phyloP scores from a whole-genome alignment of 2,888 invertebrate genomes.

The Tetheella fluctuosa region DNA sequence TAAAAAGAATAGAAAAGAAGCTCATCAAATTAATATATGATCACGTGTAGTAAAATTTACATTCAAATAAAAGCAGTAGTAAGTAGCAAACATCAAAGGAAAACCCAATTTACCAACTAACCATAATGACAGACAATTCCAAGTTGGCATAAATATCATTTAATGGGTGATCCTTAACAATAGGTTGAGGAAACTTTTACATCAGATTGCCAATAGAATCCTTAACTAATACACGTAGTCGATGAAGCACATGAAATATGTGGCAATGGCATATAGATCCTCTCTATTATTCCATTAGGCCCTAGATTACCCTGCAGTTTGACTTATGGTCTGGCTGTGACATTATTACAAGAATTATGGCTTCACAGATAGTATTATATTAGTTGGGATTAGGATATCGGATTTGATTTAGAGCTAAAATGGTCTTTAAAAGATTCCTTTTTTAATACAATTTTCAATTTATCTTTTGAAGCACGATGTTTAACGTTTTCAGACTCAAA shows the following conservation, averaged over 20 bases:
- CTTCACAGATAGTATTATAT: constrained; percentile 1
- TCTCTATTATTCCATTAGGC: constrained; percentile 54
- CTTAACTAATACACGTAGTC: not conserved
- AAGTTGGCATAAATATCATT: not conserved
- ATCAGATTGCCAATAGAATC: not conserved
- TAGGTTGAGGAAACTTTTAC: not conserved
- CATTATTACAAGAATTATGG: constrained; percentile 8
- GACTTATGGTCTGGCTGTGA: constrained; percentile 38
- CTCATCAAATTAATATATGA: too few relatives aligned
- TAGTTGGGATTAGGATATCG: not conserved
- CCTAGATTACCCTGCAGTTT: constrained; percentile 42
- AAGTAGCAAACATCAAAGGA: too few relatives aligned
- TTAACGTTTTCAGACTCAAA: too few relatives aligned
- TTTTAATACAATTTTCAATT: too few relatives aligned
- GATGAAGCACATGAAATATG: constrained; percentile 4
- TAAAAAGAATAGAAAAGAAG: too few relatives aligned
- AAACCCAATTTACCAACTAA: not conserved
- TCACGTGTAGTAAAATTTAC: too few relatives aligned
- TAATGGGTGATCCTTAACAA: not conserved
- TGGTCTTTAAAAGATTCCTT: too few relatives aligned
- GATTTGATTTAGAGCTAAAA: not conserved
- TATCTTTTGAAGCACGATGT: too few relatives aligned
- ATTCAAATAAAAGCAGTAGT: too few relatives aligned
- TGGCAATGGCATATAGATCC: constrained; percentile 37
- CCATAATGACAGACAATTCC: not conserved